Evolutionary conservation across 2,113 vertebrate species (phyloP).

Genomic region (Oryzias woworae): DNA sequence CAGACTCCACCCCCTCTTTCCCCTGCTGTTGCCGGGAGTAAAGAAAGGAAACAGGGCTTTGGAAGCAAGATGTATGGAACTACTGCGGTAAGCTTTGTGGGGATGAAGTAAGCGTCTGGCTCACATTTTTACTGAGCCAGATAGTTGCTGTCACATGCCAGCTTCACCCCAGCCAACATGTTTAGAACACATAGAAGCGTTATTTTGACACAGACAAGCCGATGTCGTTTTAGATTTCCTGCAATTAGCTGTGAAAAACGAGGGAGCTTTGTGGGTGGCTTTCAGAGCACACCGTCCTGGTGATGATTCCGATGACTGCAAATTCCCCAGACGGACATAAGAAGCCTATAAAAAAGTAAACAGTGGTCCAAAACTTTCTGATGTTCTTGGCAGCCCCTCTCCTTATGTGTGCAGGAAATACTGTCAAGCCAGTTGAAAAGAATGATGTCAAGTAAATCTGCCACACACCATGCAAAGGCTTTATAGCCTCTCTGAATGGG

Average conservation of each 20-base stretch:
- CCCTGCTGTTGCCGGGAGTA: constrained; percentile 38
- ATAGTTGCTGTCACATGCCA: constrained; percentile 43
- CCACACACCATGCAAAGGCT: constrained; percentile 47
- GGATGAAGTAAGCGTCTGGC: constrained; percentile 75
- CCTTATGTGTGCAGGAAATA: constrained; percentile 58
- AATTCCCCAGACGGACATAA: constrained; percentile 33
- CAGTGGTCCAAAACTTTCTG: constrained; percentile 39
- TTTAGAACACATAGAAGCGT: constrained; percentile 42
- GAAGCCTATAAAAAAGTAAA: constrained; percentile 57
- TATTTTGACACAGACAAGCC: constrained; percentile 15
- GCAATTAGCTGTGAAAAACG: neutral
- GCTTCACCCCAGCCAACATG: constrained; percentile 42
- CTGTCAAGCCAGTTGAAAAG: constrained; percentile 41
- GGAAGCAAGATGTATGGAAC: constrained; percentile 66
- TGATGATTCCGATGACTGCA: constrained; percentile 49
- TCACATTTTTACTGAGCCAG: constrained; percentile 46
- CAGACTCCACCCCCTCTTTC: constrained; percentile 7
- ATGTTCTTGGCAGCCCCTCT: constrained; percentile 55
- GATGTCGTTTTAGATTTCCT: constrained; percentile 28
- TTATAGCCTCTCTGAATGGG: constrained; percentile 38
- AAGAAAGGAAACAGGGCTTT: constrained; percentile 66
- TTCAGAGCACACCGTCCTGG: constrained; percentile 12
- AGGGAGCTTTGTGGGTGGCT: constrained; percentile 39
- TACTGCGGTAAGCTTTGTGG: constrained; percentile 60
- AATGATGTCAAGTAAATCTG: constrained; percentile 53